Percentiles rank a stretch among this genome's conserved stretches.
phyloP scores from a whole-genome alignment of 2,113 vertebrate species.

The Apteryx mantelli region DNA sequence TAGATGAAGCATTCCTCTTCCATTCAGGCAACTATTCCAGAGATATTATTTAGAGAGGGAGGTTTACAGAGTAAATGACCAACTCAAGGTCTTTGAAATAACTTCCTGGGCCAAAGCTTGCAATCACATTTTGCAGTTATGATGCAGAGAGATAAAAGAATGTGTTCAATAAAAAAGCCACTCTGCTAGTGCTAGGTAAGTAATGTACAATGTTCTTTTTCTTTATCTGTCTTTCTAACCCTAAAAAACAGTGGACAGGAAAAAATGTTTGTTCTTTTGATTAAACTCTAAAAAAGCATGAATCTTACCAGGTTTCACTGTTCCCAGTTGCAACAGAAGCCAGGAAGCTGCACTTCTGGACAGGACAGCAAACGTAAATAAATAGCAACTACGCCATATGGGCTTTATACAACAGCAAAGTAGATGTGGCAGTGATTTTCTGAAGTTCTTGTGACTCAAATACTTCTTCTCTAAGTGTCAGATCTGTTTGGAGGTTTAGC shows the following conservation, averaged over 20 bases:
- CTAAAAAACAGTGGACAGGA: not conserved
- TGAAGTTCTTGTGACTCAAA: not conserved
- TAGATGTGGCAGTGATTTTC: not conserved
- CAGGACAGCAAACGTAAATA: not conserved
- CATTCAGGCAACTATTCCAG: not conserved
- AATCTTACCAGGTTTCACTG: not conserved
- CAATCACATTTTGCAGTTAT: not conserved
- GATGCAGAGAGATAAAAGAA: not conserved
- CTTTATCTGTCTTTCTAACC: not conserved
- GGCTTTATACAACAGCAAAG: not conserved
- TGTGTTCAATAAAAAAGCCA: not conserved
- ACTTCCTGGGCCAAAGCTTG: not conserved
- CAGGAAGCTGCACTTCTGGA: not conserved
- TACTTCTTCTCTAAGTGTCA: not conserved
- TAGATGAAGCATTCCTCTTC: constrained; percentile 1
- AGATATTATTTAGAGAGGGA: not conserved
- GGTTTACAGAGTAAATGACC: not conserved
- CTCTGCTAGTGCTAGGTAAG: not conserved
- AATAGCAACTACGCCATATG: not conserved
- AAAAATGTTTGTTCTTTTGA: not conserved
- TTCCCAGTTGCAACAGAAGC: not conserved
- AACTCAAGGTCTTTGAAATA: not conserved
- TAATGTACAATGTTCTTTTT: not conserved
- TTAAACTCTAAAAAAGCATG: not conserved
- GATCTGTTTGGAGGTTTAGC: not conserved